Conservation (phyloP, 1,140 invertebrate species). For the Bathynomus jamesi region DNA sequence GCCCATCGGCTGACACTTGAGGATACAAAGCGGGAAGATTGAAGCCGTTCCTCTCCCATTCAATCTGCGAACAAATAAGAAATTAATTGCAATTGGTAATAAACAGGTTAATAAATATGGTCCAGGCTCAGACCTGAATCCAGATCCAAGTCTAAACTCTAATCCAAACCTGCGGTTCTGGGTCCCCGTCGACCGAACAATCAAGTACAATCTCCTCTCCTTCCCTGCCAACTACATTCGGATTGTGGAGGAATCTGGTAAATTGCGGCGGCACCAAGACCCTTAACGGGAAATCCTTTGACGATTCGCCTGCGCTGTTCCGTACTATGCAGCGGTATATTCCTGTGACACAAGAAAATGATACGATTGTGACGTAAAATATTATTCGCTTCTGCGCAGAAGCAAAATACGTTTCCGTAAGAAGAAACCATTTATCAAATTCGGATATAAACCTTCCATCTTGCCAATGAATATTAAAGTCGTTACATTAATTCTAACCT, state of each 20-base stretch:
- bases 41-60: conserved; percentile 15
- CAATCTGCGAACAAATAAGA: conserved; percentile 14
- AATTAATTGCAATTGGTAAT: background rate
- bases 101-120: no score
- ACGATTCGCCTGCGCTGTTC: conserved; percentile 21
- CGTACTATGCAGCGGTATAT: conserved; percentile 23
- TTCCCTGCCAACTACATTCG: conserved; percentile 1
- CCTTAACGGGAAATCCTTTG: conserved; percentile 9
- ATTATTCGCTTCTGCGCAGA: no score
- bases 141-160: no score
- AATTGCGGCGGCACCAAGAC: conserved; percentile 28
- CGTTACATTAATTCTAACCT: no score
- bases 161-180: conserved; percentile 32
- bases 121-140: no score
- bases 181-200: conserved; percentile 26
- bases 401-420: no score
- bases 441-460: no score
- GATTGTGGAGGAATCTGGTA: conserved; percentile 19
- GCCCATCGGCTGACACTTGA: conserved; percentile 7
- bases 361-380: no score
- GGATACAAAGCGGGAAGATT: background rate
- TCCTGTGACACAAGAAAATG: no score
- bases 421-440: no score
- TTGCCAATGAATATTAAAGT: no score
- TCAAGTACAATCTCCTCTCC: conserved; percentile 20